These are phyloP conservation scores for Numida meleagris DNA, from an alignment of 2,113 vertebrate genomes.

Conservation along the genomic window DNA sequence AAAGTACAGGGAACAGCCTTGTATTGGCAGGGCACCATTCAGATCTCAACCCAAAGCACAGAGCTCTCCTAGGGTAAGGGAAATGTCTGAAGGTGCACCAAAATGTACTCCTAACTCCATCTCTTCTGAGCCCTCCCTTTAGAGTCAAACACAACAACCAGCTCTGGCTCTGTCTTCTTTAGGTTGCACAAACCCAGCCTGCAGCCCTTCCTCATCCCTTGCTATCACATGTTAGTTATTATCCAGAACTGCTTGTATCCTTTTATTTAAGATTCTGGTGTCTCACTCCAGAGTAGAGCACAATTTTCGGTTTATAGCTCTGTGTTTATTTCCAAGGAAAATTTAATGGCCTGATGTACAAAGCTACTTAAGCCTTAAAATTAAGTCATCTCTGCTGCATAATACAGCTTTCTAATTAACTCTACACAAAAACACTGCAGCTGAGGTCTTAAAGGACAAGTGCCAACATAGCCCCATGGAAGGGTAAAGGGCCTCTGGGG, in stretches of 20 bases:
- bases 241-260: not conserved
- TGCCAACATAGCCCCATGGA: rapidly evolving
- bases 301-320: slow-evolving; percentile 46
- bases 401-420: slow-evolving; percentile 25
- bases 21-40: not conserved
- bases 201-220: not conserved
- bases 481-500: not conserved
- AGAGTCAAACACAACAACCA: not conserved
- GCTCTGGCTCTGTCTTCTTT: not conserved
- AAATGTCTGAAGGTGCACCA: not conserved
- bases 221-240: slow-evolving; percentile 44
- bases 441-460: not conserved
- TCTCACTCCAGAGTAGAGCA: slow-evolving; percentile 15
- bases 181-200: not conserved
- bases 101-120: not conserved
- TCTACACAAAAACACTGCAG: not conserved
- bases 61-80: not conserved
- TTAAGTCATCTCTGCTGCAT: slow-evolving; percentile 10
- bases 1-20: slow-evolving; percentile 27
- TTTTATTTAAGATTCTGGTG: slow-evolving; percentile 47
- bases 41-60: not conserved
- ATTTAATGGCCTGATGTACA: slow-evolving; percentile 35
- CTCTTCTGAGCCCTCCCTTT: not conserved
- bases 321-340: slow-evolving; percentile 30
- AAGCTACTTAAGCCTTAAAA: slow-evolving; percentile 36